phyloP scores from a whole-genome alignment of 2,888 invertebrate species.

The Phyllotreta cruciferae region DNA sequence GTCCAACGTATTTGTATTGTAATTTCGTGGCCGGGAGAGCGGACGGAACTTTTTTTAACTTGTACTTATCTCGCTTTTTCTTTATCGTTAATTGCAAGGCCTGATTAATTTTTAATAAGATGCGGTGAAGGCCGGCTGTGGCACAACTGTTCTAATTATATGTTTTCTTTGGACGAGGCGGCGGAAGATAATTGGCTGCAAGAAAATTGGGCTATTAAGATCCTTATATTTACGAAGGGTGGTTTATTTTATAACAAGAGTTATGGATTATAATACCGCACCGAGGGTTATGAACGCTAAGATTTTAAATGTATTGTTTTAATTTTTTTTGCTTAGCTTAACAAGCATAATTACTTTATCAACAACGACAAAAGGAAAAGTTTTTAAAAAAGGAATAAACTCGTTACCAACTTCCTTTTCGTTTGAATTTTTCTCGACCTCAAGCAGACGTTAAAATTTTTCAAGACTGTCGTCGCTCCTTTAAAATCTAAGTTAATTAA shows the following conservation, averaged over 20 bases:
- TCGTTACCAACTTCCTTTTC: constrained; percentile 34
- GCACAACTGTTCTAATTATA: constrained; percentile 56
- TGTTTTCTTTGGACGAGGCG: constrained; percentile 42
- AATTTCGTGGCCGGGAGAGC: constrained; percentile 38
- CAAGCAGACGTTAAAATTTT: constrained; percentile 37
- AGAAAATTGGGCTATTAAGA: constrained; percentile 50
- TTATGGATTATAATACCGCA: neutral
- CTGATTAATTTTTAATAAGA: constrained; percentile 58
- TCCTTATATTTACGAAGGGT: constrained; percentile 46
- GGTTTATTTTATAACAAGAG: constrained; percentile 33
- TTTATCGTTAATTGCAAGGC: constrained; percentile 53
- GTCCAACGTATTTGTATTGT: constrained; percentile 37
- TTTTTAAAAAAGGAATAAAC: constrained; percentile 18
- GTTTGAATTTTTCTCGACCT: constrained; percentile 34
- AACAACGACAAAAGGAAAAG: constrained; percentile 25
- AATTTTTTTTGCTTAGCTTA: neutral
- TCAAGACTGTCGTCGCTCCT: constrained; percentile 25
- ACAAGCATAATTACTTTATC: constrained; percentile 38
- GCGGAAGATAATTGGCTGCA: constrained; percentile 46
- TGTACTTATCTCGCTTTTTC: constrained; percentile 40
- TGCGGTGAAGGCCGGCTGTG: constrained; percentile 54
- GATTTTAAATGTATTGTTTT: too few species aligned
- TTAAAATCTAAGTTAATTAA: constrained; percentile 36
- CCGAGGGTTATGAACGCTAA: too few species aligned
- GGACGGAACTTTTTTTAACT: constrained; percentile 24